Evolutionary conservation across 1,140 invertebrate species (phyloP).

Genomic region (Drosophila nebulosa): DNA sequence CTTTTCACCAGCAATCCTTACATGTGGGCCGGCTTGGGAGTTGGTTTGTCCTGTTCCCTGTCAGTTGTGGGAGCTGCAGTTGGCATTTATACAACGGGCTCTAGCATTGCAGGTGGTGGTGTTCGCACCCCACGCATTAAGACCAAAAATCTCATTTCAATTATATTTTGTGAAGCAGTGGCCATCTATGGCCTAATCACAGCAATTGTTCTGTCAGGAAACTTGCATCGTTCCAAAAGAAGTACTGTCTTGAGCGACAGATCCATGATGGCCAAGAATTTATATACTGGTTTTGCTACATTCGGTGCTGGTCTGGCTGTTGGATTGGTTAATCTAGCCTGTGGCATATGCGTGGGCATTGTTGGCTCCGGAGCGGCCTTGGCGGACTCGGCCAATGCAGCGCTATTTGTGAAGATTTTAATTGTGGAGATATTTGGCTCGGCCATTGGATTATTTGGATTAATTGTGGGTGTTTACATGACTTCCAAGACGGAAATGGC

Average conservation of each 20-base stretch:
- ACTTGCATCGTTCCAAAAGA: conserved; percentile 84
- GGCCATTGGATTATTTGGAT: conserved; percentile 97
- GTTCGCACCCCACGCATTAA: conserved; percentile 99
- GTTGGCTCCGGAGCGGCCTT: conserved; percentile 97
- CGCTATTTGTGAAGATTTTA: conserved; percentile 97
- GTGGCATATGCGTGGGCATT: conserved; percentile 96
- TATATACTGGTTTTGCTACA: conserved; percentile 93
- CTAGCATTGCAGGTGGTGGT: conserved; percentile 98
- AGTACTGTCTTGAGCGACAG: conserved; percentile 32
- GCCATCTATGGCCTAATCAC: conserved; percentile 99
- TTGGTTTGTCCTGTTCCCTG: conserved; percentile 94
- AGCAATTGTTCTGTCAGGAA: conserved; percentile 96
- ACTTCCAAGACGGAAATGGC: conserved; percentile 84
- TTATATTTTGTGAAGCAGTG: conserved; percentile 99
- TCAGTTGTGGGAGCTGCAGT: conserved; percentile 98
- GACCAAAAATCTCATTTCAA: conserved; percentile 99
- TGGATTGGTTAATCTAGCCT: conserved; percentile 95
- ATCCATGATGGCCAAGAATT: conserved; percentile 83
- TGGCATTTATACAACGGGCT: conserved; percentile 98
- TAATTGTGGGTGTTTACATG: conserved; percentile 98
- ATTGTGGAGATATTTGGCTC: conserved; percentile 99
- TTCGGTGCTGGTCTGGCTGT: conserved; percentile 96
- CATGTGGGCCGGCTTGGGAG: conserved; percentile 95
- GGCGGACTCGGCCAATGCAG: conserved; percentile 96
- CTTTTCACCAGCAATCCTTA: conserved; percentile 91